Base-by-base conservation (phyloP, 2,888 invertebrate genomes). In the Brenthis hecate region DNA sequence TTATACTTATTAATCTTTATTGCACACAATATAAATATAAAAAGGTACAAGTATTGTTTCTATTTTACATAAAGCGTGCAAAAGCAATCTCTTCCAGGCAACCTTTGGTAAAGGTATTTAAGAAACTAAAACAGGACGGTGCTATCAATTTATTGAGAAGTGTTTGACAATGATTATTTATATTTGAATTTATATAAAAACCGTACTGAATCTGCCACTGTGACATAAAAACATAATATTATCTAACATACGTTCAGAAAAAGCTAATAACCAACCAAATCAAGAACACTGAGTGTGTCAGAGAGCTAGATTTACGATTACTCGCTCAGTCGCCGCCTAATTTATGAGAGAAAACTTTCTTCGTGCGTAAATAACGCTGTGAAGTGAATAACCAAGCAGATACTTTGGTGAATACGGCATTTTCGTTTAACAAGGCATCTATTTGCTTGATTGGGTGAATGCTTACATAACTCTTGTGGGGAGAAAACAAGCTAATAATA, bases 291-390 rank as follows among this genome's bases (percentile, higher is more conserved):
- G 32, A 19, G 43, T 23, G 51, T 56, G 64, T 43, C 64, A 56
- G 56, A 50, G 66, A 65, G 47, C 19, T 69, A 78, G 79, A 83
- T 83, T 84, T 81, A 85, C 80, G 81, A 81, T 69, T 76, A 72
- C 75, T 73, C 80, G 84, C 79, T 84, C 79, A 72, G 75, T 70
- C 78, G 75, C 68, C 78, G 77, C 78, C 78, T 84, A 84, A 85
- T 85, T 86, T 85, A 85, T 83, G 80, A 79, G 79, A 72, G 73
- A 76, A 78, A 83, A 85, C 81, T 86, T 84, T 81, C 80, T 65
- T 68, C 65, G 69, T 57, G 70, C 66, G 70, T 68, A 63, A 68
- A 63, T 68, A 68, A 68, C 53, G 60, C 50, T 47, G 62, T 53
- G 54, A 55, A 68, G 56, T 63, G 57, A 64, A 64, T 64, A 64